Conservation (phyloP, 1,140 invertebrate species). For the Leptinotarsa lineolata region DNA sequence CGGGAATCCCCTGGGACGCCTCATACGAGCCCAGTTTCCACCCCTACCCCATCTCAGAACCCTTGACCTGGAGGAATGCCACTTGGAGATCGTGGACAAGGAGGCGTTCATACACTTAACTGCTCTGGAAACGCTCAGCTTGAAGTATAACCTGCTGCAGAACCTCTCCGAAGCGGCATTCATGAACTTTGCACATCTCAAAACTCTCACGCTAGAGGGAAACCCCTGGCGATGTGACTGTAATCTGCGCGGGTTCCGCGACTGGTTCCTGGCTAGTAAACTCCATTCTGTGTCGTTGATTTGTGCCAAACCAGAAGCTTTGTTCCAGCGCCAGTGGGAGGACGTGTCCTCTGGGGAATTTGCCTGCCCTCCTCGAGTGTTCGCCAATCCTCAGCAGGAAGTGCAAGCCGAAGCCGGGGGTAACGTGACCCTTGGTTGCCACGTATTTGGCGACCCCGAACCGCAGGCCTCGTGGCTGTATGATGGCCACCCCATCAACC, state of each 20-base stretch:
- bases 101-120: slow-evolving; percentile 71
- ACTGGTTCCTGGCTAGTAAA: slow-evolving; percentile 75
- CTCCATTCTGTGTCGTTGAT: slow-evolving; percentile 68
- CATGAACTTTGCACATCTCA: slow-evolving; percentile 68
- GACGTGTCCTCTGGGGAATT: slow-evolving; percentile 69
- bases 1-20: slow-evolving; percentile 70
- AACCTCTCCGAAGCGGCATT: slow-evolving; percentile 70
- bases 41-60: slow-evolving; percentile 70
- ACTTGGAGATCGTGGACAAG: slow-evolving; percentile 70
- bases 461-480: slow-evolving; percentile 83
- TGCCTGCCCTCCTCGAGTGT: slow-evolving; percentile 73
- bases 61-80: slow-evolving; percentile 77
- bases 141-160: slow-evolving; percentile 71
- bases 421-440: slow-evolving; percentile 79
- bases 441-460: slow-evolving; percentile 79
- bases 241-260: slow-evolving; percentile 76
- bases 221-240: slow-evolving; percentile 92
- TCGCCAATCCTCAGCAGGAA: slow-evolving; percentile 42
- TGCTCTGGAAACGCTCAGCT: slow-evolving; percentile 70
- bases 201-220: slow-evolving; percentile 78
- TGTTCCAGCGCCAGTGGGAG: slow-evolving; percentile 69
- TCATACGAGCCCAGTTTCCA: slow-evolving; percentile 72
- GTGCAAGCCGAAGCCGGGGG: slow-evolving; percentile 73
- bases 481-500: slow-evolving; percentile 67
- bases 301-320: slow-evolving; percentile 65